Base-by-base conservation (phyloP, 2,888 invertebrate species). In the Nysson spinosus region DNA sequence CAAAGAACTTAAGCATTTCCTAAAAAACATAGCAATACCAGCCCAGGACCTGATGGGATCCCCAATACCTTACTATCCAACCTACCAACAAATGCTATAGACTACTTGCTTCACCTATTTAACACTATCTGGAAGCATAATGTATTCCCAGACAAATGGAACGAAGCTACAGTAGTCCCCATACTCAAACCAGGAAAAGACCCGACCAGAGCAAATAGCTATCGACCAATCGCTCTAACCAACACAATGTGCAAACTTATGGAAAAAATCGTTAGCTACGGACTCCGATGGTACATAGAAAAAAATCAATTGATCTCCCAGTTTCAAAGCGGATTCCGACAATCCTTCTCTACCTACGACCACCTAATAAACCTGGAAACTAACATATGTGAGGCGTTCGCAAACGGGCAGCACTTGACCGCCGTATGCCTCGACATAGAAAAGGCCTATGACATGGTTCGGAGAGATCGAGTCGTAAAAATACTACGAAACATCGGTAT, bases 401-500 rank as follows among this genome's bases (percentile, higher is more conserved):
- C 7, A 11, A 44, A 37, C 0, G 28, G 30, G 11, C 16, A 40
- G 5, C 12, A 56, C 9, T 1, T n/a, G 9, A 30, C 22, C 0
- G 39, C 40, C 1, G 24, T 40, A 9, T 17, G 17, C 5, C 16
- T 52, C 0, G 24, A 24, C n/a, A n/a, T n/a, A n/a, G n/a, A n/a
- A n/a, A n/a, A 56, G n/a, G 24, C 39, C 0, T 46, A 34, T 4
- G 55, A 46, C 9, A 55, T 47, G 55, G 39, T 40, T 46, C n/a
- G 39, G 46, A 32, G 17, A 9, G 16, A 20, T 11, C 3, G 32
- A 47, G 43, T 32, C 1, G 11, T 26, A 11, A 30, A 9, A 43
- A 14, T 14, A 4, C 16, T 39, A n/a, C n/a, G n/a, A 4, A 11
- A 26, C 0, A 7, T 17, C 2, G 12, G 11, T 11, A 0, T 40